These are phyloP conservation scores for Drosophila subobscura DNA, from an alignment of 1,140 invertebrate species.

Conservation along the genomic window DNA sequence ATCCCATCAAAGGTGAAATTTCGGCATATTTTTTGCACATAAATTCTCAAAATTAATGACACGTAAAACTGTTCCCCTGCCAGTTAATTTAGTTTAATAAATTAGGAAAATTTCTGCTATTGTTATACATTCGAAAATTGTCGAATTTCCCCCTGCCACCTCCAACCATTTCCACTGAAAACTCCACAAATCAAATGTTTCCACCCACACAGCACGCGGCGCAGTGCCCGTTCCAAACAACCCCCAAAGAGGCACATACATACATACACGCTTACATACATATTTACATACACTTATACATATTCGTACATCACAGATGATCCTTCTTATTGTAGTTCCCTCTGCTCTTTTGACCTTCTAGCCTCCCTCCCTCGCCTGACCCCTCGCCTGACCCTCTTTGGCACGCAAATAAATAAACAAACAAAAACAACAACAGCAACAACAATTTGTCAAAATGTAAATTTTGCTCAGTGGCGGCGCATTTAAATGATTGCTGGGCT, in stretches of 20 bases:
- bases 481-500: constrained; percentile 66
- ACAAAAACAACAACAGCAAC: constrained; percentile 47
- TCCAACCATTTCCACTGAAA: constrained; percentile 20
- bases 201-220: constrained; percentile 15
- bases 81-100: too few species aligned
- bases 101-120: neutral
- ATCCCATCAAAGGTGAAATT: too few species aligned
- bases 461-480: constrained; percentile 55
- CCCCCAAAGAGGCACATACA: constrained; percentile 14
- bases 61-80: too few species aligned
- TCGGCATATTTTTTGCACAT: too few species aligned
- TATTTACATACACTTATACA: too few species aligned
- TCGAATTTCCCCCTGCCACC: neutral
- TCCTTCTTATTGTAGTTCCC: constrained; percentile 32
- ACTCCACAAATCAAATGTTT: constrained; percentile 18
- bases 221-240: constrained; percentile 21
- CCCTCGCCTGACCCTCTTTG: constrained; percentile 53
- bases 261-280: neutral
- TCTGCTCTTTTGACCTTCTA: constrained; percentile 64
- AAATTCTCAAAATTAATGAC: too few species aligned
- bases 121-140: constrained; percentile 8
- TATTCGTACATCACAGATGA: constrained; percentile 24
- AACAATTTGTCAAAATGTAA: constrained; percentile 81
- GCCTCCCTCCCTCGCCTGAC: constrained; percentile 16
- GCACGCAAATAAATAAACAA: constrained; percentile 30